phyloP scores from a whole-genome alignment of 2,113 vertebrate species.

The Ophiodon elongatus region DNA sequence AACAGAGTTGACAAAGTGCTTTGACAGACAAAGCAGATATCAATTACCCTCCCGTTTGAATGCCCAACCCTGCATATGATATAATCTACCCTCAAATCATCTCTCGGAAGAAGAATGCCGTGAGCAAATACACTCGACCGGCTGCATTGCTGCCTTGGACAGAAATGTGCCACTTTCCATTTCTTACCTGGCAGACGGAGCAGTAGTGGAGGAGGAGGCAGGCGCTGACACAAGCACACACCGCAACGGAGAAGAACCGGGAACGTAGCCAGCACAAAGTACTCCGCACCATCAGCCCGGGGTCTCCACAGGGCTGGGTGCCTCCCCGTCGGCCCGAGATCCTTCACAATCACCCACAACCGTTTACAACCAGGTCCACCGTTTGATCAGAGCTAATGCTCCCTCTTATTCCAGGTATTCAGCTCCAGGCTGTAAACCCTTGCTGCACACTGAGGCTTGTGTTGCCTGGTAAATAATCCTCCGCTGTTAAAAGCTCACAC shows the following conservation, averaged over 20 bases:
- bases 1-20: no score
- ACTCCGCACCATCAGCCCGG: constrained; percentile 41
- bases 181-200: constrained; percentile 68
- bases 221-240: constrained; percentile 49
- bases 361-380: background rate
- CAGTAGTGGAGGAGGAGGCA: constrained; percentile 59
- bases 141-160: background rate
- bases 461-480: constrained; percentile 39
- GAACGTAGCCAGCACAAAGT: constrained; percentile 57
- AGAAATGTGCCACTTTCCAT: background rate
- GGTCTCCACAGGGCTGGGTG: constrained; percentile 18
- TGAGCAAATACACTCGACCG: background rate
- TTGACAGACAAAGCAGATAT: background rate
- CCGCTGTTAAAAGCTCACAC: background rate
- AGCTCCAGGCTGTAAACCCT: constrained; percentile 7
- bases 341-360: constrained; percentile 19
- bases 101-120: background rate
- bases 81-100: background rate
- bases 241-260: constrained; percentile 29
- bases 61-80: constrained; percentile 17
- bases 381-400: constrained; percentile 6
- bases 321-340: constrained; percentile 5
- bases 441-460: constrained; percentile 11
- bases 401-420: background rate
- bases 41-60: constrained; percentile 14